Evolutionary conservation across 2,797 vertebrate genomes (phyloP), one percentile per base, ranked within the genome.

Genomic region (Lates japonicus): DNA sequence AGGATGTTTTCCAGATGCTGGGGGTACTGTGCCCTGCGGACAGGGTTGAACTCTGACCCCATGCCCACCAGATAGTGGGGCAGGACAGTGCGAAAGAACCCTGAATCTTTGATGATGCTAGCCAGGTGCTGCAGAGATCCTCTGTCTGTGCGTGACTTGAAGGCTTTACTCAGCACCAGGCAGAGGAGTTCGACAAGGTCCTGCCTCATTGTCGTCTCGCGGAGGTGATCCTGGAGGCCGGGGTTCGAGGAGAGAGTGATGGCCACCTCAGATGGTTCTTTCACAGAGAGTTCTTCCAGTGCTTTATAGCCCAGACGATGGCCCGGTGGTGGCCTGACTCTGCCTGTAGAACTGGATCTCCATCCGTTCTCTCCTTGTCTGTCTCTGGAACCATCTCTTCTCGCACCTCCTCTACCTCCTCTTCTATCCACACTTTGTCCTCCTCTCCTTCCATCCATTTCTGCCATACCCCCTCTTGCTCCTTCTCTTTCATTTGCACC

Each of bases 241-340:
- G 64, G 74, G 75, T 90, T 89, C 31, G 94, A 94, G 33, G 96
- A 96, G 52, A 99, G 96, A 0, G 95, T 96, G 87, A 96, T 96
- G 82, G 95, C 97, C 78, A 98, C 92, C 65, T 95, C 94, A 16
- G 97, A 97, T 0, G 97, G 92, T 0, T 97, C 96, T 87, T 97
- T 96, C 57, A 80, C 81, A 0, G 96, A 90, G 7, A 99, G 96
- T 44, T 90, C 94, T 91, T 96, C 94, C 14, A 99, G 91, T 20
- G 87, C 86, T 90, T 94, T 96, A 69, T 91, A 96, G 55, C 96
- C 95, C 60, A 98, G 86, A 73, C 79, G 93, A 41, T 82, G 91
- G 14, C 86, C 80, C 13, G 82, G 88, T 61, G 78, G 87, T 57
- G 88, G 61, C 35, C 76, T 46, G 2, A 29, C 79, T 67, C 72